Conservation (phyloP, 2,113 vertebrate species). For the Nibea coibor region DNA sequence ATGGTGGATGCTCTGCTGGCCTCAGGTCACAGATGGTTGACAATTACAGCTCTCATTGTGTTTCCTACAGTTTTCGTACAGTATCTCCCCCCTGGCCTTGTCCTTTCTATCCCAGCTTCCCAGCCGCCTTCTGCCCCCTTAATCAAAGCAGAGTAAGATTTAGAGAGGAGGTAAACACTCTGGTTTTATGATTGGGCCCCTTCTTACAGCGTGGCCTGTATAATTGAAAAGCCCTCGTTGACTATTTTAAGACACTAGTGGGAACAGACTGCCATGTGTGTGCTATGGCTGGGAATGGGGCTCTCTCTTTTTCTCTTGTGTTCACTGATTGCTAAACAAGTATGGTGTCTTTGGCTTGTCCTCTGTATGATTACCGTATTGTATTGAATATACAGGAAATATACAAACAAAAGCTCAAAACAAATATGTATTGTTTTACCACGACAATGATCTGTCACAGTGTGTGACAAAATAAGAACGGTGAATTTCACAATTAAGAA, state of each 20-base stretch:
- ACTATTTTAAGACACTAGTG: constrained; percentile 83
- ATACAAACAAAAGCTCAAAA: constrained; percentile 42
- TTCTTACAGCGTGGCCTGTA: constrained; percentile 76
- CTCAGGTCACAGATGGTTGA: constrained; percentile 66
- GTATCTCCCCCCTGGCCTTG: constrained; percentile 27
- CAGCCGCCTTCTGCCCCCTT: constrained; percentile 65
- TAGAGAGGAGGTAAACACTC: constrained; percentile 80
- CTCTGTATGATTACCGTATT: constrained; percentile 35
- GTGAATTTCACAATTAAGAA: constrained; percentile 31
- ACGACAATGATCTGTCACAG: constrained; percentile 3
- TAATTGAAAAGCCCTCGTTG: constrained; percentile 83
- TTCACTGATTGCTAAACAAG: constrained; percentile 57
- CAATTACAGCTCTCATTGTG: constrained; percentile 72
- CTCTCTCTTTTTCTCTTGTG: constrained; percentile 52
- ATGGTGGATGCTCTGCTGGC: constrained; percentile 39
- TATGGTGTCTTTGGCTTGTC: constrained; percentile 34
- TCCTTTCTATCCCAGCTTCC: constrained; percentile 49
- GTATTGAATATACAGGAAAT: constrained; percentile 26
- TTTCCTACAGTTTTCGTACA: constrained; percentile 50
- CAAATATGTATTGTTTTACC: constrained; percentile 29
- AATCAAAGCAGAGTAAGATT: constrained; percentile 79
- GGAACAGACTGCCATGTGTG: constrained; percentile 78
- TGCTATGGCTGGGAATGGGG: constrained; percentile 69
- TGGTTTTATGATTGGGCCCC: constrained; percentile 84
- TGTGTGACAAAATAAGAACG: constrained; percentile 2